A percentile compares a stretch with the other conserved stretches of the same genome.
phyloP scores from a whole-genome alignment of 2,113 vertebrate genomes.

The Bungarus multicinctus region DNA sequence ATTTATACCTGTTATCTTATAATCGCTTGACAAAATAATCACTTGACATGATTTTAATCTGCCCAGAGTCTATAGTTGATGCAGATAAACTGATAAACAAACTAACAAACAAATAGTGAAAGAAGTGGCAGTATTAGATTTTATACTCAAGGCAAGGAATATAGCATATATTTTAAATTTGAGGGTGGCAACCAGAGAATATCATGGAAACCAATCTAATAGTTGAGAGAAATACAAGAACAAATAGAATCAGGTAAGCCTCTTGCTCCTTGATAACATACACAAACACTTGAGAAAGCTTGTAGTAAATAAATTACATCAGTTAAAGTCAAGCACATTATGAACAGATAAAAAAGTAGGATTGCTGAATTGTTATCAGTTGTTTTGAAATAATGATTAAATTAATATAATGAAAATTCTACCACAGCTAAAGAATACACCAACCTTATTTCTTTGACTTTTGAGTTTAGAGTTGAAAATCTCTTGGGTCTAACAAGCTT shows the following conservation, averaged over 20 bases:
- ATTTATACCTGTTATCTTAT: too few relatives aligned
- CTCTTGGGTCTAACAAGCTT: slow-evolving; percentile 44
- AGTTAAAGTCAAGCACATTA: neutral
- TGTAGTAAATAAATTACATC: neutral
- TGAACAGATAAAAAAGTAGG: slow-evolving; percentile 17
- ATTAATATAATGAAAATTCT: slow-evolving; percentile 15
- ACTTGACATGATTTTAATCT: neutral
- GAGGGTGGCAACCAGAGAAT: neutral
- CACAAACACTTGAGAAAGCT: neutral
- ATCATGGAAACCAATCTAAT: neutral
- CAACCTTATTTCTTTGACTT: slow-evolving; percentile 23
- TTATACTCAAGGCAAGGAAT: neutral
- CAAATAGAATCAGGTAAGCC: neutral
- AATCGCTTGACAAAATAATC: too few relatives aligned
- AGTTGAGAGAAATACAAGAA: neutral
- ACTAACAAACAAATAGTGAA: neutral
- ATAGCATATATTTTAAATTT: neutral
- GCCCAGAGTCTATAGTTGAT: neutral
- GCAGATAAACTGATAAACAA: neutral
- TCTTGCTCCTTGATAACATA: neutral
- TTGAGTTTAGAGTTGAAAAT: slow-evolving; percentile 42
- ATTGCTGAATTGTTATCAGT: slow-evolving; percentile 23
- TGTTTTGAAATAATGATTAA: slow-evolving; percentile 27
- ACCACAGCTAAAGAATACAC: slow-evolving; percentile 10
- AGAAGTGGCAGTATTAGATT: neutral